Percentiles rank a stretch among this genome's conserved stretches.
These are phyloP conservation scores for Pogonognathellus flavescens DNA, from an alignment of 1,140 invertebrate species.

Conservation along the genomic window DNA sequence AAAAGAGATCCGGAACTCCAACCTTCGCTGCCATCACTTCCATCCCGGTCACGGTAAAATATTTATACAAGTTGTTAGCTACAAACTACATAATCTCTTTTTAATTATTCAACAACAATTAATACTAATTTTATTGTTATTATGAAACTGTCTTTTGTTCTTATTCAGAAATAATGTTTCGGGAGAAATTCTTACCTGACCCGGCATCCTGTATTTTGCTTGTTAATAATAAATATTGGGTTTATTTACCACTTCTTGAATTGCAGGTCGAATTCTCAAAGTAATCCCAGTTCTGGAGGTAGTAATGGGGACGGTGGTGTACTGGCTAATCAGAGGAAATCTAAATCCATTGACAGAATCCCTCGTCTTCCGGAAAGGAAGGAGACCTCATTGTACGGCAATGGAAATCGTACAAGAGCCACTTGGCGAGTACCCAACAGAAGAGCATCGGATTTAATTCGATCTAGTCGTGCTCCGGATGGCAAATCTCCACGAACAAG, in stretches of 20 bases:
- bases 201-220: neutral
- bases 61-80: neutral
- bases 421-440: constrained; percentile 65
- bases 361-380: constrained; percentile 61
- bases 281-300: constrained; percentile 64
- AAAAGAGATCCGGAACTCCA: constrained; percentile 78
- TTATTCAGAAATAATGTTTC: too few relatives aligned
- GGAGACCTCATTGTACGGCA: constrained; percentile 22
- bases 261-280: constrained; percentile 67
- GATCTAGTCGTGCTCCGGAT: constrained; percentile 50
- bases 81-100: neutral
- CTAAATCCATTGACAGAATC: constrained; percentile 67
- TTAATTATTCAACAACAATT: neutral
- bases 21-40: constrained; percentile 73
- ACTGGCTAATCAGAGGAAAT: constrained; percentile 63
- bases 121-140: neutral
- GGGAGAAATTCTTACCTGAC: too few relatives aligned
- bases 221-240: neutral
- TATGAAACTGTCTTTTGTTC: too few relatives aligned
- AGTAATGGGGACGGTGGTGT: constrained; percentile 52
- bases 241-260: neutral
- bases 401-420: constrained; percentile 55
- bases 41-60: neutral
- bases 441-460: constrained; percentile 61
- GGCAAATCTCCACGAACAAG: constrained; percentile 58